phyloP scores from a whole-genome alignment of 2,113 vertebrate genomes.

The Anarrhichthys ocellatus region DNA sequence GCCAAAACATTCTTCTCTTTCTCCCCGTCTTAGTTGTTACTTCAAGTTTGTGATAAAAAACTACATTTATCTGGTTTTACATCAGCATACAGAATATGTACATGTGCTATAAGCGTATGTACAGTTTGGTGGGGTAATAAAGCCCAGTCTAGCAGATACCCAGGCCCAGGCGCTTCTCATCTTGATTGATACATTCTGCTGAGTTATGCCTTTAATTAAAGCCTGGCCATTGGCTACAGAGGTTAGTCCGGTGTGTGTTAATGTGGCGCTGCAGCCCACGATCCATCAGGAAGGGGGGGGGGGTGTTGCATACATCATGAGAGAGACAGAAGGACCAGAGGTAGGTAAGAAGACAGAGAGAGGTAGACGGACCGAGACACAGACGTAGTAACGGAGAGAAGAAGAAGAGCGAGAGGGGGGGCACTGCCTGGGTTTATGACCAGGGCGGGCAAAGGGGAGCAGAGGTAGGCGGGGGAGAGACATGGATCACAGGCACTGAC shows the following conservation, averaged over 20 bases:
- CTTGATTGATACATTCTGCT: slow-evolving; percentile 41
- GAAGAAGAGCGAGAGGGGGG: slow-evolving; percentile 37
- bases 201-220: slow-evolving; percentile 70
- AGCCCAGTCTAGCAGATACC: slow-evolving; percentile 7
- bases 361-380: slow-evolving; percentile 25
- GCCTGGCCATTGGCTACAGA: slow-evolving; percentile 4
- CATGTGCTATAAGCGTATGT: background rate
- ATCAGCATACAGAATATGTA: background rate
- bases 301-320: slow-evolving; percentile 17
- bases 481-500: slow-evolving; percentile 74
- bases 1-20: background rate
- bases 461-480: slow-evolving; percentile 56
- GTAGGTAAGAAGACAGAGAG: background rate
- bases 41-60: background rate
- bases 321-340: slow-evolving; percentile 16
- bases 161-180: background rate
- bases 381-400: slow-evolving; percentile 34
- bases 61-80: background rate
- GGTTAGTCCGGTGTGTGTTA: slow-evolving; percentile 49
- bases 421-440: slow-evolving; percentile 62
- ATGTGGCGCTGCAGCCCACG: slow-evolving; percentile 43
- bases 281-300: slow-evolving; percentile 46
- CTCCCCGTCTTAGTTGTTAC: background rate
- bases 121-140: background rate
- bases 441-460: slow-evolving; percentile 51